Evolutionary conservation across 2,797 vertebrate genomes (phyloP).

Genomic region (Amazona ochrocephala): DNA sequence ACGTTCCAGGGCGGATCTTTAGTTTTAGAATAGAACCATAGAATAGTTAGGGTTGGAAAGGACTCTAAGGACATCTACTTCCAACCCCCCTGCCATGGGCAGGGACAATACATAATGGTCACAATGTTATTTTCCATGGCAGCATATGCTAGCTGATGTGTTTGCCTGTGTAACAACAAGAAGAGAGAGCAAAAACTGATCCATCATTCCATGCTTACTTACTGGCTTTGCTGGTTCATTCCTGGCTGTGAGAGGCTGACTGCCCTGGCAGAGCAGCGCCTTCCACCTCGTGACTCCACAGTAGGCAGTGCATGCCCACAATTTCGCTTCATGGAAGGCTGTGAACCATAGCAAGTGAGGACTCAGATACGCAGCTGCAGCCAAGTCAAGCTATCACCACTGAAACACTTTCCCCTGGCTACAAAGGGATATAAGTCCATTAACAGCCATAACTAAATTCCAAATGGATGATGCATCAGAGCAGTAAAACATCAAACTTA

Average conservation of each 20-base stretch:
- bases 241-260: not conserved
- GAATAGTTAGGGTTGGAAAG: not conserved
- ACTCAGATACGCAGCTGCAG: not conserved
- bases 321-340: not conserved
- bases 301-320: accelerated
- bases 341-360: not conserved
- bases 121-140: not conserved
- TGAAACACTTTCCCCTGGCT: not conserved
- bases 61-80: not conserved
- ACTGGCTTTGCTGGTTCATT: not conserved
- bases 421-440: not conserved
- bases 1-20: not conserved
- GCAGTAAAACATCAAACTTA: not conserved
- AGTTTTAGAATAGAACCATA: not conserved
- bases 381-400: not conserved
- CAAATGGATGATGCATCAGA: not conserved
- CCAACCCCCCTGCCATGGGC: not conserved
- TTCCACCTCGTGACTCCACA: not conserved
- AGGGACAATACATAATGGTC: not conserved
- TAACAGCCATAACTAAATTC: not conserved
- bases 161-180: not conserved
- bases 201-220: not conserved
- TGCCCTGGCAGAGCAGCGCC: not conserved
- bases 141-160: not conserved
- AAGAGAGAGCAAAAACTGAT: not conserved